Percentiles rank a stretch among this genome's conserved stretches.
These are phyloP conservation scores for Muntiacus muntjak DNA, from an alignment of 2,113 vertebrate genomes.

Conservation along the genomic window DNA sequence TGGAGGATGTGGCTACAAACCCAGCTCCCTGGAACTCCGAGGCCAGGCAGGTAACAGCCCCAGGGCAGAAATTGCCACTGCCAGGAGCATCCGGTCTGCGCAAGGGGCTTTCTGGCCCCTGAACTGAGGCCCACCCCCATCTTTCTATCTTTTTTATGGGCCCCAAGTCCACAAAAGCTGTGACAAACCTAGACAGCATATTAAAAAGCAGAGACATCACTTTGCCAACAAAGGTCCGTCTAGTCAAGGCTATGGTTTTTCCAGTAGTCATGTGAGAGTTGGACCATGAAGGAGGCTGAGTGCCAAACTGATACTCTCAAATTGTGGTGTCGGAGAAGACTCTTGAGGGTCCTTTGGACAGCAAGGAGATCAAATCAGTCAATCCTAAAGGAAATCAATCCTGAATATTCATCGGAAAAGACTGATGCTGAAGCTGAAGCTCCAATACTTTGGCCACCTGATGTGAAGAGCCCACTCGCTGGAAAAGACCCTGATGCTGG, in stretches of 20 bases:
- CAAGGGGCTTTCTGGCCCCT: not conserved
- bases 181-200: not conserved
- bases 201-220: not conserved
- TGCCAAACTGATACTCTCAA: not conserved
- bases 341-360: not conserved
- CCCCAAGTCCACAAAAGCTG: not conserved
- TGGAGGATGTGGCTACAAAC: not conserved
- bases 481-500: not conserved
- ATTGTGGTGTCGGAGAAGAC: not conserved
- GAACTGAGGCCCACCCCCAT: not conserved
- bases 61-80: rapidly evolving
- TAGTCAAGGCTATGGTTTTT: not conserved
- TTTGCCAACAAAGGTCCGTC: not conserved
- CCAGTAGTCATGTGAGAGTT: not conserved
- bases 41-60: no score
- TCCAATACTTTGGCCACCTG: not conserved
- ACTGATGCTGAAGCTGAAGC: not conserved
- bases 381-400: not conserved
- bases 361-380: not conserved
- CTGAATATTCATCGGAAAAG: not conserved
- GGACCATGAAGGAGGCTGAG: not conserved
- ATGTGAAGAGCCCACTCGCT: not conserved
- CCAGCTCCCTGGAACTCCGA: not conserved
- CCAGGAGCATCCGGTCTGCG: not conserved
- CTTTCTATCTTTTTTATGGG: not conserved